Evolutionary conservation across 2,113 vertebrate species (phyloP).

Genomic region (Ophiodon elongatus): DNA sequence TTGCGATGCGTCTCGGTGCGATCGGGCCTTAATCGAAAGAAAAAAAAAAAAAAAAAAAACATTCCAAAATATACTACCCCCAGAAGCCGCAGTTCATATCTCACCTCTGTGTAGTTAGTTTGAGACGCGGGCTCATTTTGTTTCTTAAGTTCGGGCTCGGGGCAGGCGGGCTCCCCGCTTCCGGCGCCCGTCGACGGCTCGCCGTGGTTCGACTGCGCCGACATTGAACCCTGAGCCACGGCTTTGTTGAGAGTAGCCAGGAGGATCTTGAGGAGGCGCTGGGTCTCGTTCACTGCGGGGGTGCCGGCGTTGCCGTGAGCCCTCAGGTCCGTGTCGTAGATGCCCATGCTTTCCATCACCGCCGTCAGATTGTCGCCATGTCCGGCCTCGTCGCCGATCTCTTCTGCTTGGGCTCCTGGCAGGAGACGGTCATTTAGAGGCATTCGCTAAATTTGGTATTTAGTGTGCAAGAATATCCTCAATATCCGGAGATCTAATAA

Average conservation of each 20-base stretch:
- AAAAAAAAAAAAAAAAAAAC: no score
- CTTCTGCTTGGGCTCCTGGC: constrained; percentile 56
- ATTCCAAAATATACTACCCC: no score
- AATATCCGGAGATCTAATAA: neutral
- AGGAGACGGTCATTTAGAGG: neutral
- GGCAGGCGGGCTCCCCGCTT: constrained; percentile 20
- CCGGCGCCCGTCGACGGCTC: constrained; percentile 53
- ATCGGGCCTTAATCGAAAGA: no score
- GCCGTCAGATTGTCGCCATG: constrained; percentile 82
- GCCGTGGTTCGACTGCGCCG: constrained; percentile 46
- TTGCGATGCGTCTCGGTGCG: no score
- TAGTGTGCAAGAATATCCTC: neutral
- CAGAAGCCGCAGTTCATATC: neutral
- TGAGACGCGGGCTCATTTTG: constrained; percentile 55
- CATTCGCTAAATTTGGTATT: neutral
- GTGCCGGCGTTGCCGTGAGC: constrained; percentile 61
- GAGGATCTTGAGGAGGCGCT: constrained; percentile 83
- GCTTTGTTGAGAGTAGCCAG: constrained; percentile 82
- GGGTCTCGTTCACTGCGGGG: constrained; percentile 74
- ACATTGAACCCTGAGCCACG: constrained; percentile 71
- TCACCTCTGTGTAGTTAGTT: constrained; percentile 79
- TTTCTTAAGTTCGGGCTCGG: constrained; percentile 55
- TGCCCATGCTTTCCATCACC: constrained; percentile 85
- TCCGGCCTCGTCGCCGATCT: constrained; percentile 56
- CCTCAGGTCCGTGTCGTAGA: constrained; percentile 88